phyloP scores from a whole-genome alignment of 2,888 invertebrate species.

The Automeris io region DNA sequence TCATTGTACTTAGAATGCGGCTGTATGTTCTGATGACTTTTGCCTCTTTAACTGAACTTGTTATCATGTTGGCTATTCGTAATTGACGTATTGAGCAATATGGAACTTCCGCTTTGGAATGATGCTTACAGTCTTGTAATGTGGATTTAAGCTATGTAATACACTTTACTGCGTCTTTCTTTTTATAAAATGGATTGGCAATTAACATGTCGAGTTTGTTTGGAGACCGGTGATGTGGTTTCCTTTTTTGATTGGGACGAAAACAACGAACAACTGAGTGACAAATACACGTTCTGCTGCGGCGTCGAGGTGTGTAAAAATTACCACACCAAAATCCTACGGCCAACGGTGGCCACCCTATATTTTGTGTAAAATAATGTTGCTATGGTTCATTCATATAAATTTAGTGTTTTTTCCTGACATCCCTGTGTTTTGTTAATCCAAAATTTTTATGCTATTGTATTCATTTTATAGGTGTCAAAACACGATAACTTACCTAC shows the following conservation, averaged over 20 bases:
- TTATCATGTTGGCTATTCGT: constrained; percentile 47
- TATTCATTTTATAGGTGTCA: constrained; percentile 46
- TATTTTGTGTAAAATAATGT: constrained; percentile 70
- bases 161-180: not conserved
- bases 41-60: not conserved
- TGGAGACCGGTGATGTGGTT: constrained; percentile 72
- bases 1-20: too few relatives aligned
- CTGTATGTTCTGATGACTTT: too few relatives aligned
- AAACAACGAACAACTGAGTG: constrained; percentile 73
- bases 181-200: constrained; percentile 70
- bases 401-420: constrained; percentile 59
- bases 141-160: constrained; percentile 18
- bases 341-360: constrained; percentile 72
- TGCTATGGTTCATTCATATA: constrained; percentile 64
- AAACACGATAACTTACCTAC: constrained; percentile 68
- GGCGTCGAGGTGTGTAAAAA: constrained; percentile 71
- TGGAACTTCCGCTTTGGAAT: constrained; percentile 43
- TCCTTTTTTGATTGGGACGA: constrained; percentile 75
- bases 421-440: constrained; percentile 46
- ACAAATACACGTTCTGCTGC: constrained; percentile 69
- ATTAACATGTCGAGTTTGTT: constrained; percentile 70
- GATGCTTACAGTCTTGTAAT: constrained; percentile 38
- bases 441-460: not conserved
- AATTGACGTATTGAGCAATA: not conserved
- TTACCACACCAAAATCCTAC: constrained; percentile 69